A percentile compares a stretch with the other conserved stretches of the same genome.
These are phyloP conservation scores for Diaperis boleti DNA, from an alignment of 2,888 invertebrate genomes.

Conservation along the genomic window DNA sequence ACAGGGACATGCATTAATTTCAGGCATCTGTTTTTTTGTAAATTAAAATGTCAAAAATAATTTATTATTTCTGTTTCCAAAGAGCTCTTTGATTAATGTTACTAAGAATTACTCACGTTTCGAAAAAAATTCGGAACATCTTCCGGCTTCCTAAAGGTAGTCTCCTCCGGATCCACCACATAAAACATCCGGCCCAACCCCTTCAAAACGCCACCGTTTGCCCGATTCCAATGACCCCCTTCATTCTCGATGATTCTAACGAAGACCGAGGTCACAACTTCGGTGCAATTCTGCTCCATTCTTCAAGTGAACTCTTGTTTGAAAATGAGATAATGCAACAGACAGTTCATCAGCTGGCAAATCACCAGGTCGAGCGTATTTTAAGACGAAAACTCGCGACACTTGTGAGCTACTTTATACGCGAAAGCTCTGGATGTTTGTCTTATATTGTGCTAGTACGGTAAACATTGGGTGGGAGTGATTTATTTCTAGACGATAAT, in stretches of 20 bases:
- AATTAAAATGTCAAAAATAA: no score
- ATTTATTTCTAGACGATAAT: slow-evolving; percentile 7
- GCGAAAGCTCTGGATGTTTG: slow-evolving; percentile 4
- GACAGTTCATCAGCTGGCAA: slow-evolving; percentile 30
- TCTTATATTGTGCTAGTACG: slow-evolving; percentile 2
- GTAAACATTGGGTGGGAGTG: slow-evolving; percentile 13
- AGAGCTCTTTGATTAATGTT: no score
- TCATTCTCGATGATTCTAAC: slow-evolving; percentile 41
- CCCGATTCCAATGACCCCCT: not conserved
- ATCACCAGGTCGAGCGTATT: slow-evolving; percentile 16
- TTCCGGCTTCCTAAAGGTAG: slow-evolving; percentile 72
- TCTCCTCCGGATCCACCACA: slow-evolving; percentile 76
- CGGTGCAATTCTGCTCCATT: slow-evolving; percentile 44
- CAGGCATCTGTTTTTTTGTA: no score
- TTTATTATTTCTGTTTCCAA: no score
- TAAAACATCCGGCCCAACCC: slow-evolving; percentile 77
- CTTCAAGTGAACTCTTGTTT: slow-evolving; percentile 18
- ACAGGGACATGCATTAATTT: no score
- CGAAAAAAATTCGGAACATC: slow-evolving; percentile 81
- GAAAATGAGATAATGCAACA: slow-evolving; percentile 12
- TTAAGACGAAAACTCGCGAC: slow-evolving; percentile 13
- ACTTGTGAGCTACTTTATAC: not conserved
- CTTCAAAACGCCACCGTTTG: slow-evolving; percentile 64
- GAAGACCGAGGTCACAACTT: slow-evolving; percentile 49
- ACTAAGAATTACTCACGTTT: slow-evolving; percentile 76